Conservation (phyloP, 2,888 invertebrate species). For the Adelphocoris suturalis region DNA sequence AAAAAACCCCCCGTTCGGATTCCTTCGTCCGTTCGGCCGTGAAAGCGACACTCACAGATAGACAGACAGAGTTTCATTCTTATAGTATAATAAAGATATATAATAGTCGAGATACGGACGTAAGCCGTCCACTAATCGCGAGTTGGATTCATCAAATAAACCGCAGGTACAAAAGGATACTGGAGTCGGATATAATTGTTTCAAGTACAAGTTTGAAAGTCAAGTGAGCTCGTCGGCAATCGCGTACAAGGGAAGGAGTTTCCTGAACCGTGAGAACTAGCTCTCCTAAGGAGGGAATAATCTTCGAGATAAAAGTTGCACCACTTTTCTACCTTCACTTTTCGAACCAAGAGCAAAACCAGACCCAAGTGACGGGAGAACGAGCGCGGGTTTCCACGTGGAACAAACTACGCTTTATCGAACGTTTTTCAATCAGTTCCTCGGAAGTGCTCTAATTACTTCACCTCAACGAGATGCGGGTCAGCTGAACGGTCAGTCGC, state of each 20-base stretch:
- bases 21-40: no score
- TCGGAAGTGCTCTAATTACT: not conserved
- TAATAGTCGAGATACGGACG: no score
- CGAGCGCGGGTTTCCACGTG: not conserved
- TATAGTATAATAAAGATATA: no score
- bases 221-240: not conserved
- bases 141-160: no score
- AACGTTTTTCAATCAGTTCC: not conserved
- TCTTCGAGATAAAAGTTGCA: not conserved
- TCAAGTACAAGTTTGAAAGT: not conserved
- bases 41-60: no score
- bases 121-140: no score
- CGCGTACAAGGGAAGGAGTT: not conserved
- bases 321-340: not conserved
- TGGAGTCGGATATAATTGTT: not conserved
- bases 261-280: not conserved
- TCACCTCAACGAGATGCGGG: not conserved
- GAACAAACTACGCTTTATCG: not conserved
- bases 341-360: not conserved
- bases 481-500: not conserved
- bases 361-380: not conserved
- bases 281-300: not conserved
- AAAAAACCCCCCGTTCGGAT: no score
- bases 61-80: no score
- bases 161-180: no score